These are phyloP conservation scores for Musca vetustissima DNA, from an alignment of 1,140 invertebrate species.

Conservation along the genomic window DNA sequence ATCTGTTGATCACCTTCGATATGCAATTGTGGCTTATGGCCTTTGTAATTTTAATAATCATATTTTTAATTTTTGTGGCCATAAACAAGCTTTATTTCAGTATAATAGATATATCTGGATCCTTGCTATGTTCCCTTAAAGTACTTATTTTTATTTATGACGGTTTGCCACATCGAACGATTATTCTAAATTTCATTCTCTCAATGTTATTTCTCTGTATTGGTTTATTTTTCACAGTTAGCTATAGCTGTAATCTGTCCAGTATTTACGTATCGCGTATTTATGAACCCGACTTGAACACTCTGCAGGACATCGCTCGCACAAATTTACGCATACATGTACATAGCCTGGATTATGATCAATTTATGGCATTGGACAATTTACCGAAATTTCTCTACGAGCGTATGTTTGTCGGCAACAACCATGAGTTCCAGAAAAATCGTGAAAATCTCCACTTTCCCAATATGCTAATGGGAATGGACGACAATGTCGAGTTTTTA, in stretches of 20 bases:
- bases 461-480: neutral
- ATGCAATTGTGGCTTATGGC: no score
- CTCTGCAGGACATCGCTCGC: neutral
- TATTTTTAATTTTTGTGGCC: no score
- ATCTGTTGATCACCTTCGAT: no score
- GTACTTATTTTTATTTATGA: no score
- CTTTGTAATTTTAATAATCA: no score
- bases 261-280: neutral
- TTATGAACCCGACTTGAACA: neutral
- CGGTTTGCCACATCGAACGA: no score
- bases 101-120: no score
- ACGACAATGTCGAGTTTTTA: neutral
- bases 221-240: neutral
- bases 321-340: neutral
- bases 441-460: neutral
- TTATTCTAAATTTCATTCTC: neutral
- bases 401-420: neutral
- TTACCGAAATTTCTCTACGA: neutral
- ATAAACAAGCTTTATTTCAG: no score
- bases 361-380: neutral
- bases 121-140: no score
- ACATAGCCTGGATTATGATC: neutral
- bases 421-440: neutral
- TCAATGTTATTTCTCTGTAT: neutral
- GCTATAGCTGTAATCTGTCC: neutral